Evolutionary conservation across 2,113 vertebrate species (phyloP).

Genomic region (Potamarius usumacintae): DNA sequence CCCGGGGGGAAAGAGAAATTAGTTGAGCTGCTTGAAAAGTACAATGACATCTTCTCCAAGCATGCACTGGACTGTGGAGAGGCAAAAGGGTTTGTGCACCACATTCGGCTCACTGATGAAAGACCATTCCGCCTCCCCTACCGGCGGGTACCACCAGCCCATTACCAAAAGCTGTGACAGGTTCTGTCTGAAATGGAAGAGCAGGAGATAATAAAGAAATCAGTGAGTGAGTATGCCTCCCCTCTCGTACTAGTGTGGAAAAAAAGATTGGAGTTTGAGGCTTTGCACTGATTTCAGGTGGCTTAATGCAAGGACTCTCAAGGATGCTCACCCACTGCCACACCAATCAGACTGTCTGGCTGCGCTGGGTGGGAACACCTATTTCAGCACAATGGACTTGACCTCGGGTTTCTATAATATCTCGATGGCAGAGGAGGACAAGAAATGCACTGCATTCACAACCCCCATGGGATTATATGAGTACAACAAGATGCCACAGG

Average conservation of each 20-base stretch:
- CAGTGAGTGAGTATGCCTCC: background rate
- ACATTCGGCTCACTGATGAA: background rate
- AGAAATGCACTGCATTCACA: constrained; percentile 3
- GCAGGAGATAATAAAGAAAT: background rate
- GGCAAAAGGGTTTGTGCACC: background rate
- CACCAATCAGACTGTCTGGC: constrained; percentile 15
- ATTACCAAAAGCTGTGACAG: constrained; percentile 7
- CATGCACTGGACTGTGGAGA: constrained; percentile 37
- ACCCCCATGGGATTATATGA: background rate
- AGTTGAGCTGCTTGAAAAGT: background rate
- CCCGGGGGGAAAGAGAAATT: background rate
- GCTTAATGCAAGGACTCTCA: constrained; percentile 17
- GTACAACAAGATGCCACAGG: background rate
- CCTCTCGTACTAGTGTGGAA: background rate
- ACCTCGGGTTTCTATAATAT: constrained; percentile 33
- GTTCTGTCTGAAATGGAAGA: constrained; percentile 18
- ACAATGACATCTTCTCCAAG: constrained; percentile 40
- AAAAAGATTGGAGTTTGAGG: background rate
- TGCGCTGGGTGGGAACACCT: background rate
- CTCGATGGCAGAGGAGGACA: background rate
- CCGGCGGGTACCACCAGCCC: background rate
- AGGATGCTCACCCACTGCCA: constrained; percentile 35
- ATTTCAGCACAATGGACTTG: constrained; percentile 33
- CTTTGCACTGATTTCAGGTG: constrained; percentile 9
- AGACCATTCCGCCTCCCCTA: background rate